These are phyloP conservation scores for Aurelia aurita complex sp. Pacific DNA, from an alignment of 30 jellyfish, hydroid and myxozoan genomes.

Conservation along the genomic window DNA sequence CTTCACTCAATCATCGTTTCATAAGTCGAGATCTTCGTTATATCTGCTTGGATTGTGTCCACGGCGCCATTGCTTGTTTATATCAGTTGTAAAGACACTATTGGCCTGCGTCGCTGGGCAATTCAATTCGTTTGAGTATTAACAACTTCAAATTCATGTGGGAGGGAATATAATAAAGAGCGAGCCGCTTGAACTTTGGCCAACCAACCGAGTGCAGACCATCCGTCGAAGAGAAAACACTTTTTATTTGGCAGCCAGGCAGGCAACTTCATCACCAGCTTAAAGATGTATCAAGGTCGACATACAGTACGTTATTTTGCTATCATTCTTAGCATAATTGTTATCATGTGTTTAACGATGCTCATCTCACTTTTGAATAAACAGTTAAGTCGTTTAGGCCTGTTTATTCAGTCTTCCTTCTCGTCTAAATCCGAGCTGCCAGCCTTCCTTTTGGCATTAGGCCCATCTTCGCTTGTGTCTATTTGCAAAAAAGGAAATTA, in stretches of 20 bases:
- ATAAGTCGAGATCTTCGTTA: background rate
- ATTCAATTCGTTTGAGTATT: conserved; percentile 38
- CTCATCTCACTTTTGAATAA: background rate
- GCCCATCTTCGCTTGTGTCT: too few relatives aligned
- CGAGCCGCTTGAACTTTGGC: conserved; percentile 76
- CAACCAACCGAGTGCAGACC: conserved; percentile 17
- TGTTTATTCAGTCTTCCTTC: background rate
- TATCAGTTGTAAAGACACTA: background rate
- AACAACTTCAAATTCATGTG: conserved; percentile 61
- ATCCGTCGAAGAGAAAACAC: background rate
- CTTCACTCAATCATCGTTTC: conserved; percentile 50
- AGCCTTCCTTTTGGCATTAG: too few relatives aligned
- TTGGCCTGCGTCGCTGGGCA: background rate
- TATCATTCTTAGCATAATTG: background rate
- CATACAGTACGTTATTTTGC: conserved; percentile 81
- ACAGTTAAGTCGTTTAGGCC: conserved; percentile 18
- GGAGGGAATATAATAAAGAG: conserved; percentile 47
- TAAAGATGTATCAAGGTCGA: conserved; percentile 95
- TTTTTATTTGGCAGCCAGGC: conserved; percentile 9
- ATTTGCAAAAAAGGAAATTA: too few relatives aligned
- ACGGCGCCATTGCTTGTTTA: background rate
- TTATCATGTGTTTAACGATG: background rate
- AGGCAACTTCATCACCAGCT: conserved; percentile 1
- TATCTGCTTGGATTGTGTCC: background rate
- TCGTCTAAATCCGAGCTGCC: too few relatives aligned